Evolutionary conservation across 1,140 invertebrate species (phyloP).

Genomic region (Acyrthosiphon pisum): DNA sequence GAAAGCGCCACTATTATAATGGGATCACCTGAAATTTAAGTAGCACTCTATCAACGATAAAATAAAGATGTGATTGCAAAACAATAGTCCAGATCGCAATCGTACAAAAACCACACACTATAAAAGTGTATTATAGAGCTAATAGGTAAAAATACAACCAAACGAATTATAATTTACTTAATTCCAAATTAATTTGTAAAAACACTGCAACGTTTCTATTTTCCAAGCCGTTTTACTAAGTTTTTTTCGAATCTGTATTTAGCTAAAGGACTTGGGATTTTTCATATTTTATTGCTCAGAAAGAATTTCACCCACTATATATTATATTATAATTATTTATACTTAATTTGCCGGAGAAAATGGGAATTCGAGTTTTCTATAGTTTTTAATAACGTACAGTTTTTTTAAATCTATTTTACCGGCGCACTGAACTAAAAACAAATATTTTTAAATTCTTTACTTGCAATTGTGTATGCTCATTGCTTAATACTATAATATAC

Average conservation of each 20-base stretch:
- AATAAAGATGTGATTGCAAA: background rate
- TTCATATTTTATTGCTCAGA: background rate
- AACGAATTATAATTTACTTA: no score
- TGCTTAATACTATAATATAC: background rate
- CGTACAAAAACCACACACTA: background rate
- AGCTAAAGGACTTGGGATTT: background rate
- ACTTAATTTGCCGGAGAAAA: background rate
- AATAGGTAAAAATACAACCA: background rate
- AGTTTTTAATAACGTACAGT: background rate
- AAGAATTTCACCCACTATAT: background rate
- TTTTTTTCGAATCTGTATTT: background rate
- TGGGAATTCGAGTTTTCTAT: background rate
- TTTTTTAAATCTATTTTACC: background rate
- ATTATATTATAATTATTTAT: background rate
- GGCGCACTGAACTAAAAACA: conserved; percentile 1
- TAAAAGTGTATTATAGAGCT: background rate
- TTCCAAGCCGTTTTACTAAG: background rate
- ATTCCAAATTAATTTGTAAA: background rate
- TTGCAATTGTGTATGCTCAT: background rate
- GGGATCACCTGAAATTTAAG: background rate
- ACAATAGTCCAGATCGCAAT: background rate
- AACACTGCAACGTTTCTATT: background rate
- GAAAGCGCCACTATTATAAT: background rate
- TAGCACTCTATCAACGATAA: background rate
- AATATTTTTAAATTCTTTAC: background rate